These are phyloP conservation scores for Noctua comes DNA, from an alignment of 2,888 invertebrate genomes.

Conservation along the genomic window DNA sequence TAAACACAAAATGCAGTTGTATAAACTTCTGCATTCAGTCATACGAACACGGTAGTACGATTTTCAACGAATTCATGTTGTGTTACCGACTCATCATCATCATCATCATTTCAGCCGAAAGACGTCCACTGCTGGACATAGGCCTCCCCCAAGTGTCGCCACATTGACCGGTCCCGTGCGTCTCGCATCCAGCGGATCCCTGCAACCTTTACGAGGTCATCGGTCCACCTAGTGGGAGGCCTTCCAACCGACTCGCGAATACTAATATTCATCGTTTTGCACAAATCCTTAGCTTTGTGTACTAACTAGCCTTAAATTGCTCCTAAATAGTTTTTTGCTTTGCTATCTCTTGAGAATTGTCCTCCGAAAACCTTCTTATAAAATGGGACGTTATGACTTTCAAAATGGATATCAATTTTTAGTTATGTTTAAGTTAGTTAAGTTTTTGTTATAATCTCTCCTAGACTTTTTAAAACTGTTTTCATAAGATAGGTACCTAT, in stretches of 20 bases:
- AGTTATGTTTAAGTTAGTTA: background rate
- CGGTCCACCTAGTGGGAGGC: too few species aligned
- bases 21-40: background rate
- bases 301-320: slow-evolving; percentile 18
- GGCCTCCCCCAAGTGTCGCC: too few species aligned
- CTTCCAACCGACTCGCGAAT: background rate
- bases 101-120: too few species aligned
- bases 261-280: slow-evolving; percentile 9
- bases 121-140: too few species aligned
- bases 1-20: background rate
- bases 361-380: slow-evolving; percentile 8
- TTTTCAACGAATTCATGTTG: slow-evolving; percentile 1
- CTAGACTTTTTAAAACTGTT: background rate
- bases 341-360: slow-evolving; percentile 13
- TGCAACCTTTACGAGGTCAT: too few species aligned
- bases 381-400: background rate
- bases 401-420: slow-evolving; percentile 1
- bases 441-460: background rate
- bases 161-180: too few species aligned
- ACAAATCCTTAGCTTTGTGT: background rate
- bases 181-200: too few species aligned
- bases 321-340: slow-evolving; percentile 17
- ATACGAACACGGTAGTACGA: background rate
- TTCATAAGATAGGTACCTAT: background rate
- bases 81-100: background rate